These are phyloP conservation scores for Lycophotia porphyrea DNA, from an alignment of 2,888 invertebrate genomes.

Conservation along the genomic window DNA sequence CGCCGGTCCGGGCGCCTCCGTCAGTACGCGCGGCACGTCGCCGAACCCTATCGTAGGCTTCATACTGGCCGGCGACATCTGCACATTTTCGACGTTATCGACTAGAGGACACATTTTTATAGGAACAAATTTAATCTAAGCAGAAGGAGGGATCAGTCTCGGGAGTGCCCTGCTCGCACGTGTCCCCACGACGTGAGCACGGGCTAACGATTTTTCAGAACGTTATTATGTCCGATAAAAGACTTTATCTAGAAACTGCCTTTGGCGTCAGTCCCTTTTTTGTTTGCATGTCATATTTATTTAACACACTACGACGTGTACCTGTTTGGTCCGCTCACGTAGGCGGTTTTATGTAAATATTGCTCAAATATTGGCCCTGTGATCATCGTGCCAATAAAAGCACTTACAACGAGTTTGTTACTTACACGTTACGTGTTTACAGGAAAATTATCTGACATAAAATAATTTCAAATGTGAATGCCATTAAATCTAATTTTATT, in stretches of 20 bases:
- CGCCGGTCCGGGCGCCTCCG: conserved; percentile 41
- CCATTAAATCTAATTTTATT: conserved; percentile 36
- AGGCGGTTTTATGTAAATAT: conserved; percentile 58
- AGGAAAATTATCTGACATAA: conserved; percentile 34
- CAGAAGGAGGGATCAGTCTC: conserved; percentile 88
- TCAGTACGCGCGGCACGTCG: conserved; percentile 85
- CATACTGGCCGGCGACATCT: conserved; percentile 87
- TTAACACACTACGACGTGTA: conserved; percentile 61
- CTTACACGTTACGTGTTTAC: conserved; percentile 43
- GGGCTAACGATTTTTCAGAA: conserved; percentile 85
- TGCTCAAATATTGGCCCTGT: conserved; percentile 52
- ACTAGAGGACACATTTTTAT: conserved; percentile 86
- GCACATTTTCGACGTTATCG: conserved; percentile 87
- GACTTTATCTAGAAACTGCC: conserved; percentile 81
- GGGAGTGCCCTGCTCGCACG: conserved; percentile 84
- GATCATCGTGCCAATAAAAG: conserved; percentile 51
- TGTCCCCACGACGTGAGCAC: conserved; percentile 82
- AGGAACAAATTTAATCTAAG: conserved; percentile 89
- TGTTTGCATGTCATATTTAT: conserved; percentile 71
- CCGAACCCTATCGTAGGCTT: conserved; percentile 83
- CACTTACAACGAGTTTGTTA: conserved; percentile 43
- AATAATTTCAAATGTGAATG: conserved; percentile 34
- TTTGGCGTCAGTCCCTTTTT: conserved; percentile 73
- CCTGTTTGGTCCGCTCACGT: conserved; percentile 52
- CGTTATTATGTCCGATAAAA: conserved; percentile 84